Base-by-base conservation (phyloP, 30 jellyfish, hydroid and myxozoan genomes). In the Aurelia sp. region DNA sequence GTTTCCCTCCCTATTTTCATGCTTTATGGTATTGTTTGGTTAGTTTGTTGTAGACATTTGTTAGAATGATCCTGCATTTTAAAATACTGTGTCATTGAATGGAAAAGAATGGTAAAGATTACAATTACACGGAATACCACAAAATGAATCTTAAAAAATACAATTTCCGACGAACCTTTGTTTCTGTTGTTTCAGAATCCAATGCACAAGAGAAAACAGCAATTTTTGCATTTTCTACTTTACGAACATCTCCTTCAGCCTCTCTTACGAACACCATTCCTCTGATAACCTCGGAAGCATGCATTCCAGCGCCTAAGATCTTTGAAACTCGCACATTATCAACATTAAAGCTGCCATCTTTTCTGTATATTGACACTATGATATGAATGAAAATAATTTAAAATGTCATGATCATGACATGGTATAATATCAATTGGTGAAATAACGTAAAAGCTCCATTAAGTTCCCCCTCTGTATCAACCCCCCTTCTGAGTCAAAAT, bases 221-320 rank as follows among this genome's bases (percentile, higher is more conserved):
- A 0, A 96, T 87, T 76, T 91, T 96, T 11, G 98, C 98, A 78
- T 91, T 85, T 10, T 66, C 78, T 8, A 96, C 98, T 73, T 91
- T 79, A 21, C 91, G 90, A 13, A 96, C 73, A 66, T 87, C 90
- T 35, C 99, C 99, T 80, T 96, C 98, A 19, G 92, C 99, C 23
- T 78, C 94, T 57, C 98, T 76, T 76, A 59, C 84, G 58, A 96
- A 91, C 13, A 91, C 99, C 98, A 96, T 88, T 19, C 99, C 99
- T 59, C 92, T 78, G 3, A 96, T 78, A 47, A 90, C 88, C 41
- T 87, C 97, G 11, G 98, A 90, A 8, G 98, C 84, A 78, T 79
- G 95, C 51, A 95, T 76, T 5, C 99, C 99, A 51, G 98, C 80
- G 15, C 99, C 99, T 92, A 95, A 63, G 15, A 95, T 95, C 69